Percentiles rank a stretch among this genome's conserved stretches.
Evolutionary conservation across 2,888 invertebrate genomes (phyloP).

Genomic region (Xanthia icteritia): DNA sequence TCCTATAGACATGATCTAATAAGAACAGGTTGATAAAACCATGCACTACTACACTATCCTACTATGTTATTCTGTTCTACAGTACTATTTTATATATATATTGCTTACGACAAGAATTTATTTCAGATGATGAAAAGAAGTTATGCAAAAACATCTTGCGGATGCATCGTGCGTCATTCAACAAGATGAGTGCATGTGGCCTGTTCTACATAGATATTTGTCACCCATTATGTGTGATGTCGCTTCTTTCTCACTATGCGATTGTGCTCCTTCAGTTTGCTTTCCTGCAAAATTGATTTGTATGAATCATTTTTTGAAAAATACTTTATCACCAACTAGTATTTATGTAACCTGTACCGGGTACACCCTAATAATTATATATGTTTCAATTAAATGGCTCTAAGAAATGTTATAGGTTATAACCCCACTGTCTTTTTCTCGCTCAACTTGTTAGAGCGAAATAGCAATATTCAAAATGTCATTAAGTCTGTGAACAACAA

Average conservation of each 20-base stretch:
- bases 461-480: too few species aligned
- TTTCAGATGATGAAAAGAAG: constrained; percentile 17
- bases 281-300: background rate
- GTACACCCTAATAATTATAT: too few species aligned
- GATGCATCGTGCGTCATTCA: constrained; percentile 31
- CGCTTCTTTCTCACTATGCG: constrained; percentile 6
- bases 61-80: too few species aligned
- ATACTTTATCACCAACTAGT: too few species aligned
- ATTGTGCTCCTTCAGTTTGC: constrained; percentile 30
- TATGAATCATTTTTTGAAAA: background rate
- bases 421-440: too few species aligned
- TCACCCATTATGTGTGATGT: constrained; percentile 6
- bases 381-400: too few species aligned
- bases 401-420: too few species aligned
- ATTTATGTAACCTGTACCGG: too few species aligned
- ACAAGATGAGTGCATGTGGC: constrained; percentile 30
- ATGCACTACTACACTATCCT: background rate
- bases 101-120: background rate
- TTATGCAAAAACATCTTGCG: constrained; percentile 27
- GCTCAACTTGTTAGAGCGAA: too few species aligned
- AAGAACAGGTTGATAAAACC: background rate
- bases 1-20: background rate
- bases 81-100: background rate
- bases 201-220: constrained; percentile 35
- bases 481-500: too few species aligned